Conservation (phyloP, 2,888 invertebrate species). For the Tuberolachnus salignus region DNA sequence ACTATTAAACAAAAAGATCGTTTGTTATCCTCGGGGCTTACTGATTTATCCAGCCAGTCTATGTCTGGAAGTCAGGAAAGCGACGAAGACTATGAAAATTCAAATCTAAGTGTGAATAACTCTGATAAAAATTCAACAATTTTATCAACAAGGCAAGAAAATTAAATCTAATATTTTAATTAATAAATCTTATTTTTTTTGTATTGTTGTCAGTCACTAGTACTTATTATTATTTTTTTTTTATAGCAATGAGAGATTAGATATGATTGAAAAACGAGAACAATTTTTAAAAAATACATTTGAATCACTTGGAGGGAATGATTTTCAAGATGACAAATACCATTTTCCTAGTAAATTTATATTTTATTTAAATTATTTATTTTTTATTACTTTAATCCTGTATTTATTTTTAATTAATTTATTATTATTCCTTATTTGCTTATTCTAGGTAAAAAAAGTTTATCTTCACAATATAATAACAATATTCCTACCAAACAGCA, state of each 20-base stretch:
- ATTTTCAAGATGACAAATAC: constrained; percentile 60
- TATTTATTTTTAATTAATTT: constrained; percentile 9
- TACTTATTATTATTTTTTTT: constrained; percentile 32
- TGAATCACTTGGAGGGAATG: constrained; percentile 71
- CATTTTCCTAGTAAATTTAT: constrained; percentile 59
- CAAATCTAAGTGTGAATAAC: constrained; percentile 82
- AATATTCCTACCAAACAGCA: constrained; percentile 64
- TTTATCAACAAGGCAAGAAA: constrained; percentile 67
- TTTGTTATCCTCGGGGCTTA: constrained; percentile 33
- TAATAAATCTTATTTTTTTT: too few relatives aligned
- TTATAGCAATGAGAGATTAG: constrained; percentile 63
- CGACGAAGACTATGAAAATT: constrained; percentile 73
- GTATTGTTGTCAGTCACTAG: too few relatives aligned
- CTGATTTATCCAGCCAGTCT: constrained; percentile 59
- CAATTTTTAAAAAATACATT: constrained; percentile 64
- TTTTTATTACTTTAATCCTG: too few relatives aligned
- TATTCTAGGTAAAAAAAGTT: constrained; percentile 60
- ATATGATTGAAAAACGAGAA: constrained; percentile 63
- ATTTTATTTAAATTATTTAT: constrained; percentile 59
- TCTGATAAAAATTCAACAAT: constrained; percentile 75
- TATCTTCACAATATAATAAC: constrained; percentile 63
- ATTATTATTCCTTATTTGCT: background rate
- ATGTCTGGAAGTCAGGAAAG: constrained; percentile 72
- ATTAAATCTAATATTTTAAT: background rate
- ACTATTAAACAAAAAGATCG: constrained; percentile 44